These are phyloP conservation scores for Agonopterix arenella DNA, from an alignment of 2,888 invertebrate species.

Conservation along the genomic window DNA sequence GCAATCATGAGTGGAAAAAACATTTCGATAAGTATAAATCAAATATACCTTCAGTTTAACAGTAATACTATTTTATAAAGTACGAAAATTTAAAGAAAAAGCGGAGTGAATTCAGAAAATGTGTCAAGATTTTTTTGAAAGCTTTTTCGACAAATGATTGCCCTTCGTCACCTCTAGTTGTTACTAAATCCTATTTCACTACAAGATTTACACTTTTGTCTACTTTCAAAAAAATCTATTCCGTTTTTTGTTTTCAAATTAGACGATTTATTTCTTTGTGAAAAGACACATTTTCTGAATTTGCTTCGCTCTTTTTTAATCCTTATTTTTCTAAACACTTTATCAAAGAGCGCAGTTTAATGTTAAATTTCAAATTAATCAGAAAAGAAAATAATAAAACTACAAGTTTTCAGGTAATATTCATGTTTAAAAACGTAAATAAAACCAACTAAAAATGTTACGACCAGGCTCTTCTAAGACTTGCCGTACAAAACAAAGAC, in stretches of 20 bases:
- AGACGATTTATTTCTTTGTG: conserved; percentile 80
- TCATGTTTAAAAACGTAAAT: conserved; percentile 29
- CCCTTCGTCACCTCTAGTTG: conserved; percentile 42
- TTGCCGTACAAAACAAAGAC: conserved; percentile 37
- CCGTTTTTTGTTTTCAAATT: conserved; percentile 49
- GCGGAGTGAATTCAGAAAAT: conserved; percentile 80
- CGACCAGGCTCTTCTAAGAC: conserved; percentile 63
- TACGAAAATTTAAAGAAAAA: conserved; percentile 36
- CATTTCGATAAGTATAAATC: conserved; percentile 60
- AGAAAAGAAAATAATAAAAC: conserved; percentile 48
- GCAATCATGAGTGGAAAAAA: conserved; percentile 77
- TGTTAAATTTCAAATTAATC: conserved; percentile 10
- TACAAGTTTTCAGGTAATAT: conserved; percentile 21
- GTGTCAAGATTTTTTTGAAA: conserved; percentile 81
- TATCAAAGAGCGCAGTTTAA: conserved; percentile 23
- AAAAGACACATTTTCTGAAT: conserved; percentile 90
- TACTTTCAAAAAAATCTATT: conserved; percentile 80
- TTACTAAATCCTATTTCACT: conserved; percentile 50
- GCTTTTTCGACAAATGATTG: conserved; percentile 73
- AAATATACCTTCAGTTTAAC: conserved; percentile 28
- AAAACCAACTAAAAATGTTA: conserved; percentile 31
- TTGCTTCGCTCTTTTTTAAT: conserved; percentile 36
- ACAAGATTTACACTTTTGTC: conserved; percentile 72
- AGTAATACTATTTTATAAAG: conserved; percentile 20
- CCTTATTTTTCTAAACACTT: conserved; percentile 23